Conservation (phyloP, 2,888 invertebrate genomes). For the Lasioglossum vierecki region DNA sequence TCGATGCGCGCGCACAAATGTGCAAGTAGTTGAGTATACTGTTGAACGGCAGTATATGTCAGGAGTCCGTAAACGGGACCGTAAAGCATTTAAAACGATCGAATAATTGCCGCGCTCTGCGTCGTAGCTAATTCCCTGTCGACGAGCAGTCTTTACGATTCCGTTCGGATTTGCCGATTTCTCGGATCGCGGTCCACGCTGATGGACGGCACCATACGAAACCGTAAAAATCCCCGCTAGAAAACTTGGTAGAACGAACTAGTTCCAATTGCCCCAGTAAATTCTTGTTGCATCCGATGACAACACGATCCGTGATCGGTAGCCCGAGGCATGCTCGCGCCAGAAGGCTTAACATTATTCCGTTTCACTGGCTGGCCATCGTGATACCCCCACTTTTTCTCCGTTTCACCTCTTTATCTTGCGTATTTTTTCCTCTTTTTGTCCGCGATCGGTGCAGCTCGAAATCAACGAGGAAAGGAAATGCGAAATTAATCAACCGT, state of each 20-base stretch:
- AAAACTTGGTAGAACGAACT: constrained; percentile 56
- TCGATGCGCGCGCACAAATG: not conserved
- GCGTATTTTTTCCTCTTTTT: not conserved
- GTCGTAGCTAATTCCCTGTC: constrained; percentile 34
- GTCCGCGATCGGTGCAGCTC: not conserved
- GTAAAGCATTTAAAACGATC: constrained; percentile 46
- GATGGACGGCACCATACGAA: constrained; percentile 37
- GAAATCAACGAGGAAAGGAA: constrained; percentile 19
- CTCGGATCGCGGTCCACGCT: constrained; percentile 39
- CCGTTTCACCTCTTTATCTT: constrained; percentile 27
- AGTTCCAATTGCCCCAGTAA: constrained; percentile 71
- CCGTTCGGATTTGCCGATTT: constrained; percentile 47
- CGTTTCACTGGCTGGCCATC: constrained; percentile 37
- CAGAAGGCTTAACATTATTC: constrained; percentile 39
- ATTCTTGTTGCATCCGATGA: constrained; percentile 62
- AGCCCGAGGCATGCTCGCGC: constrained; percentile 40
- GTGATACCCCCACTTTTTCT: constrained; percentile 12
- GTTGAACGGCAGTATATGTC: not conserved
- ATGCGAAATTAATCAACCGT: constrained; percentile 51
- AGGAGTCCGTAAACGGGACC: constrained; percentile 22
- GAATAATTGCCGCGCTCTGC: constrained; percentile 37
- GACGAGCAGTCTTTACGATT: constrained; percentile 38
- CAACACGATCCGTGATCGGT: constrained; percentile 51
- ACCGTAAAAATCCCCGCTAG: constrained; percentile 54
- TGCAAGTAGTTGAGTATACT: not conserved